phyloP scores from a whole-genome alignment of 2,888 invertebrate genomes.

The Rutpela maculata region DNA sequence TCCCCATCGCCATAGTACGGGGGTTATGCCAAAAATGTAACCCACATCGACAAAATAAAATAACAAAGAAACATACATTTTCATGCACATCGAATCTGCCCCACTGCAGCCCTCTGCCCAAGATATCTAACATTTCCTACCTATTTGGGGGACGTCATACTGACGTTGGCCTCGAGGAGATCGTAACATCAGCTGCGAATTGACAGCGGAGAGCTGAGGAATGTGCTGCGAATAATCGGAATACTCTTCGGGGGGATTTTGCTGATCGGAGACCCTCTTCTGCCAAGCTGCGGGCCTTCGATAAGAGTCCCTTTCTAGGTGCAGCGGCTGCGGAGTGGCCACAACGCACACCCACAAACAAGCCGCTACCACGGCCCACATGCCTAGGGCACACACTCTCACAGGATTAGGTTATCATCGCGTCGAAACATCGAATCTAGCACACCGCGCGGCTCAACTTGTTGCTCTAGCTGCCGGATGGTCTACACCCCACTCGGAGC shows the following conservation, averaged over 20 bases:
- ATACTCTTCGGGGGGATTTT: conserved; percentile 69
- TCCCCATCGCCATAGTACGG: too few species aligned
- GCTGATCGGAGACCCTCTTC: conserved; percentile 69
- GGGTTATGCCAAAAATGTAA: too few species aligned
- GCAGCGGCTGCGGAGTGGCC: conserved; percentile 72
- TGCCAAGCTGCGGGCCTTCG: conserved; percentile 64
- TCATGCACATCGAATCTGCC: background rate
- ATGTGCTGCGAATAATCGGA: conserved; percentile 66
- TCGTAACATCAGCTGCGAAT: conserved; percentile 84
- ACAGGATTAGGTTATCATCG: conserved; percentile 71
- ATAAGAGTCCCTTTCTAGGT: conserved; percentile 70
- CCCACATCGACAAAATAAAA: background rate
- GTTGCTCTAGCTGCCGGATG: conserved; percentile 42
- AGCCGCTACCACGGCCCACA: conserved; percentile 72
- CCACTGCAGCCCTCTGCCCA: background rate
- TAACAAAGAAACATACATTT: background rate
- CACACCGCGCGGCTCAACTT: conserved; percentile 45
- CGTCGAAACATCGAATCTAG: conserved; percentile 52
- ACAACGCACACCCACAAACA: conserved; percentile 72
- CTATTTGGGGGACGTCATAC: conserved; percentile 92
- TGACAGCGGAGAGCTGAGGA: conserved; percentile 71
- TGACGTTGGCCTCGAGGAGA: conserved; percentile 85
- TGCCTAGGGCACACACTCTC: conserved; percentile 65
- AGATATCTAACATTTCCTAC: conserved; percentile 73
- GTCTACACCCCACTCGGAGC: background rate